Percentiles rank a stretch among this genome's conserved stretches.
These are phyloP conservation scores for Zoanthus solanderi DNA, from an alignment of 92 coral and sea anemone species.

Conservation along the genomic window DNA sequence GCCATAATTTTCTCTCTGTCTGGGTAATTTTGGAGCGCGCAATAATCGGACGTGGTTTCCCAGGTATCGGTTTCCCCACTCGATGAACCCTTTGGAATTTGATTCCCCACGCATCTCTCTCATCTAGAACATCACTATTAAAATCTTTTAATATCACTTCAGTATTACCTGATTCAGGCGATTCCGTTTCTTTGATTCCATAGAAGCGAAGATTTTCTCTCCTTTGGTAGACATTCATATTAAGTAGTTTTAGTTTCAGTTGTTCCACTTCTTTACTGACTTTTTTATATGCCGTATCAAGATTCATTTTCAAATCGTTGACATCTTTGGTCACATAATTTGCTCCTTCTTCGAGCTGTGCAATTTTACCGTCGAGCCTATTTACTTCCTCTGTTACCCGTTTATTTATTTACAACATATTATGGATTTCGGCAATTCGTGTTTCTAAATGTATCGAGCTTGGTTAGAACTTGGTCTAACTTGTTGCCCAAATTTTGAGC, in stretches of 20 bases:
- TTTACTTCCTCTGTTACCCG: neutral
- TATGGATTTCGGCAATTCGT: neutral
- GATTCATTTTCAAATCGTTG: neutral
- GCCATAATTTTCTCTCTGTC: neutral
- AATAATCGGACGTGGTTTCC: neutral
- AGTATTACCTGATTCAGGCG: neutral
- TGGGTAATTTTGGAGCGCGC: neutral
- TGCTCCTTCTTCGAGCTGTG: neutral
- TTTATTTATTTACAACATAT: neutral
- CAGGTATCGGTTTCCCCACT: neutral
- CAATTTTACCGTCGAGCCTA: too few relatives aligned
- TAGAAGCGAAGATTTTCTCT: too few relatives aligned
- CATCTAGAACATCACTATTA: neutral
- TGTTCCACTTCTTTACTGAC: neutral
- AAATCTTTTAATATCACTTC: neutral
- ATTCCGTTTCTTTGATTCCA: neutral
- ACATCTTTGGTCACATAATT: neutral
- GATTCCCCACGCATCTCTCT: neutral
- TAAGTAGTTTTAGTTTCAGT: too few relatives aligned
- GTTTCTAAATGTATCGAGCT: too few relatives aligned
- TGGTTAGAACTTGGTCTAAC: too few relatives aligned
- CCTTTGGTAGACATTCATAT: too few relatives aligned
- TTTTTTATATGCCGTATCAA: too few relatives aligned
- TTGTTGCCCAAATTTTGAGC: too few relatives aligned
- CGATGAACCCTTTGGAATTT: too few relatives aligned